Evolutionary conservation across 1,140 invertebrate species (phyloP).

Genomic region (Drosophila sproati): DNA sequence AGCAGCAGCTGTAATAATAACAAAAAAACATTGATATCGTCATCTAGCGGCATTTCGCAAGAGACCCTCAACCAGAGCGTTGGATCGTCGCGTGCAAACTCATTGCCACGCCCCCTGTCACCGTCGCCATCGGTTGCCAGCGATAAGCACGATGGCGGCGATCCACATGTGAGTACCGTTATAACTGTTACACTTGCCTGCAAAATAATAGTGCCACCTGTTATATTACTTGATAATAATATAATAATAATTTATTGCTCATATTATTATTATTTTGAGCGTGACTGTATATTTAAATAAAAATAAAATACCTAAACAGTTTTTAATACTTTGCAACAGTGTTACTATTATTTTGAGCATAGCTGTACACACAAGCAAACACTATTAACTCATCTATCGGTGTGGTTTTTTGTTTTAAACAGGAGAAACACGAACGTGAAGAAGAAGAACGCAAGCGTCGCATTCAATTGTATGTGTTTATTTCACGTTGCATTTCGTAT

Average conservation of each 20-base stretch:
- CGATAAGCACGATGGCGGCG: slow-evolving; percentile 88
- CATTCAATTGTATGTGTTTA: slow-evolving; percentile 99
- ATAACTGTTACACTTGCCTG: too few relatives aligned
- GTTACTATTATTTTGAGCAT: too few relatives aligned
- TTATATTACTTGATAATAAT: too few relatives aligned
- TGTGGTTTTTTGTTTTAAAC: background rate
- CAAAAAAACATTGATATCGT: slow-evolving; percentile 87
- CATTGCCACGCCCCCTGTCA: slow-evolving; percentile 91
- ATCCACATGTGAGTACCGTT: slow-evolving; percentile 62
- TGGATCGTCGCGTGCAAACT: slow-evolving; percentile 86
- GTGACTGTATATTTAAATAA: too few relatives aligned
- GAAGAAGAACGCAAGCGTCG: slow-evolving; percentile 96
- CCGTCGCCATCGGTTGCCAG: slow-evolving; percentile 93
- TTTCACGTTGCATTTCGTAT: slow-evolving; percentile 98
- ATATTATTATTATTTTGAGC: too few relatives aligned
- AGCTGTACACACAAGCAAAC: too few relatives aligned
- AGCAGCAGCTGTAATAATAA: slow-evolving; percentile 38
- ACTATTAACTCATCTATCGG: too few relatives aligned
- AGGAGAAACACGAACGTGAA: slow-evolving; percentile 94
- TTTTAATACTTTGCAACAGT: too few relatives aligned
- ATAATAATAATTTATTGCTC: too few relatives aligned
- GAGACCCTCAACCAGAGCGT: slow-evolving; percentile 87
- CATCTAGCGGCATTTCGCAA: slow-evolving; percentile 88
- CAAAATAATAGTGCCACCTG: too few relatives aligned
- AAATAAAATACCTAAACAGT: too few relatives aligned